Percentiles rank a stretch among this genome's conserved stretches.
Evolutionary conservation across 2,888 invertebrate species (phyloP).

Genomic region (Lottia gigantea): DNA sequence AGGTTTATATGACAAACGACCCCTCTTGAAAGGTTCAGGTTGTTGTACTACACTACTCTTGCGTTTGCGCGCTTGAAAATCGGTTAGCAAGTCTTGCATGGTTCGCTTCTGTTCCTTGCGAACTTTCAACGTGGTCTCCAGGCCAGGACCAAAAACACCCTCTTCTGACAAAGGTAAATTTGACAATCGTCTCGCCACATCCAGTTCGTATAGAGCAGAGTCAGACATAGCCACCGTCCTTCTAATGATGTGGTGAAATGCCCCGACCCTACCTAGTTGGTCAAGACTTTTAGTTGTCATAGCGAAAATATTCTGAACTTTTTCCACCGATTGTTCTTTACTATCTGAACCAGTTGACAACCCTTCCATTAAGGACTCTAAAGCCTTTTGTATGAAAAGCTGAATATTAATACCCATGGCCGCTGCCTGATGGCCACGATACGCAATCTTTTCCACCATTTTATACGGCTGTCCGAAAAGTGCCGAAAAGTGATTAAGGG

Average conservation of each 20-base stretch:
- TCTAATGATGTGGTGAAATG: background rate
- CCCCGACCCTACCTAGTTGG: background rate
- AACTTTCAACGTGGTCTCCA: conserved; percentile 26
- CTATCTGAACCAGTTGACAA: background rate
- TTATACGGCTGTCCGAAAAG: background rate
- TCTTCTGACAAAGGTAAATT: conserved; percentile 3
- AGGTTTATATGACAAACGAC: too few species aligned
- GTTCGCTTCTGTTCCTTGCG: conserved; percentile 34
- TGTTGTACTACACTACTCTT: background rate
- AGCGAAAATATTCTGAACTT: background rate
- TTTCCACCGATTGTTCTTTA: background rate
- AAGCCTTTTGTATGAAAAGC: background rate
- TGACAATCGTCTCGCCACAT: background rate
- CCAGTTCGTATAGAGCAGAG: background rate
- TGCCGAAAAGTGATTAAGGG: background rate
- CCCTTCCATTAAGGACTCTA: background rate
- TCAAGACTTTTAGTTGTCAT: background rate
- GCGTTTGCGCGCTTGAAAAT: conserved; percentile 7
- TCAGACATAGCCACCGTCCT: background rate
- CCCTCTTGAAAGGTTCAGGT: too few species aligned
- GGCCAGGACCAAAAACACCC: conserved; percentile 27
- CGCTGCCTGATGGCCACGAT: background rate
- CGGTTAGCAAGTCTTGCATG: conserved; percentile 22
- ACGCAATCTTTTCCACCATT: background rate
- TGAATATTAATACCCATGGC: background rate